phyloP scores from a whole-genome alignment of 1,140 invertebrate genomes.

The Wiebesia pumilae region DNA sequence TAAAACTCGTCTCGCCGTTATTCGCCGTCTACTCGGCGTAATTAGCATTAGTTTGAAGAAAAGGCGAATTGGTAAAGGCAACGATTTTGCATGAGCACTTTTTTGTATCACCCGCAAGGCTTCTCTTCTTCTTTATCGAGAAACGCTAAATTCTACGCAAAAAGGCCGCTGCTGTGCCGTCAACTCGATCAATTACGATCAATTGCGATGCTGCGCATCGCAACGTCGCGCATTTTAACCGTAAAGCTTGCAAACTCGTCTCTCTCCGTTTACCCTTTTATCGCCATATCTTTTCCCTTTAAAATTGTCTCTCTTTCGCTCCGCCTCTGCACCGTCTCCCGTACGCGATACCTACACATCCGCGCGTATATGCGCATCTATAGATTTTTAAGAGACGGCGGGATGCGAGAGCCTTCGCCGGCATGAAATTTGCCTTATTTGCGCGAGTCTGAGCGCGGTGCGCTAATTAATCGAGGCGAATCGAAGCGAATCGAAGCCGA shows the following conservation, averaged over 20 bases:
- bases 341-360: not conserved
- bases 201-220: constrained; percentile 38
- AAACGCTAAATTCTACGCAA: constrained; percentile 29
- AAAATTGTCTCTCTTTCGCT: not conserved
- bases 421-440: constrained; percentile 46
- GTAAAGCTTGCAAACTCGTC: constrained; percentile 12
- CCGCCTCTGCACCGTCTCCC: not conserved
- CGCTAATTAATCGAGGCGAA: constrained; percentile 48
- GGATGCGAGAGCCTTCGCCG: not conserved
- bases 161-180: constrained; percentile 8
- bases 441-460: constrained; percentile 19
- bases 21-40: not conserved
- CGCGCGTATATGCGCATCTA: not conserved
- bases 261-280: constrained; percentile 7
- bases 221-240: constrained; percentile 1
- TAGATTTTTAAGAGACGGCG: not conserved
- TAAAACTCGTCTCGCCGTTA: not conserved
- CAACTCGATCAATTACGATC: constrained; percentile 45
- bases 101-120: not conserved
- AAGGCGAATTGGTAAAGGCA: not conserved
- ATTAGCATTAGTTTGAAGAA: not conserved
- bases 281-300: constrained; percentile 6
- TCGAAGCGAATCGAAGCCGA: constrained; percentile 40
- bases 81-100: constrained; percentile 19
- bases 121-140: not conserved